phyloP scores from a whole-genome alignment of 2,888 invertebrate genomes.

The Thecocarcelia acutangulata region DNA sequence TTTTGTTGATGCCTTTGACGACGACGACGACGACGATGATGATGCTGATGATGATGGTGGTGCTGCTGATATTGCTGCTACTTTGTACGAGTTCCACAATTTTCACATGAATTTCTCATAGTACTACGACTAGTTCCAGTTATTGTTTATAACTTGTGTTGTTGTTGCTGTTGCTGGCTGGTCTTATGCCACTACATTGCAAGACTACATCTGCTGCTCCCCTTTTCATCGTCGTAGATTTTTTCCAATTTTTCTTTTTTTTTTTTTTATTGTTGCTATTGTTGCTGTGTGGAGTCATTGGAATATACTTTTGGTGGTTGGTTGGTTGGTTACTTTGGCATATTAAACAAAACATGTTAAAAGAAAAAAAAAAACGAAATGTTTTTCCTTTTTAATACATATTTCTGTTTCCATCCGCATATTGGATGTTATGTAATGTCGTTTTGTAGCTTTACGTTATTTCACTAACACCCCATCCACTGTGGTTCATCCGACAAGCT shows the following conservation, averaged over 20 bases:
- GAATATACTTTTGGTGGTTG: conserved; percentile 66
- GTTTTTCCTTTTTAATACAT: conserved; percentile 26
- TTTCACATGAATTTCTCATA: conserved; percentile 66
- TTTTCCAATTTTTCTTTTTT: conserved; percentile 31
- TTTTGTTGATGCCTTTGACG: conserved; percentile 45
- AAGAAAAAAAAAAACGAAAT: conserved; percentile 19
- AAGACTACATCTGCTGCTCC: conserved; percentile 52
- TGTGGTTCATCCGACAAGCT: not conserved
- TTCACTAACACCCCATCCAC: conserved; percentile 20
- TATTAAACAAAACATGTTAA: conserved; percentile 54
- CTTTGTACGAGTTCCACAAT: conserved; percentile 19
- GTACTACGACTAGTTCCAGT: conserved; percentile 60
- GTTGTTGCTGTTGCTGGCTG: conserved; percentile 37
- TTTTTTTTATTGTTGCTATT: conserved; percentile 38
- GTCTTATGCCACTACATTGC: conserved; percentile 38
- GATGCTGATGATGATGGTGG: conserved; percentile 30
- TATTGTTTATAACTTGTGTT: conserved; percentile 67
- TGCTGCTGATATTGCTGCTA: conserved; percentile 41
- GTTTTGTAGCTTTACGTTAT: conserved; percentile 65
- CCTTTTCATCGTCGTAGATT: conserved; percentile 45
- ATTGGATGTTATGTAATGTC: conserved; percentile 67
- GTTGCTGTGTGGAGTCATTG: conserved; percentile 53
- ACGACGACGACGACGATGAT: conserved; percentile 31
- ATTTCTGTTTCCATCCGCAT: conserved; percentile 59
- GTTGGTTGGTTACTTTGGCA: conserved; percentile 63